These are phyloP conservation scores for Xyrichtys novacula DNA, from an alignment of 2,797 vertebrate genomes.

Conservation along the genomic window DNA sequence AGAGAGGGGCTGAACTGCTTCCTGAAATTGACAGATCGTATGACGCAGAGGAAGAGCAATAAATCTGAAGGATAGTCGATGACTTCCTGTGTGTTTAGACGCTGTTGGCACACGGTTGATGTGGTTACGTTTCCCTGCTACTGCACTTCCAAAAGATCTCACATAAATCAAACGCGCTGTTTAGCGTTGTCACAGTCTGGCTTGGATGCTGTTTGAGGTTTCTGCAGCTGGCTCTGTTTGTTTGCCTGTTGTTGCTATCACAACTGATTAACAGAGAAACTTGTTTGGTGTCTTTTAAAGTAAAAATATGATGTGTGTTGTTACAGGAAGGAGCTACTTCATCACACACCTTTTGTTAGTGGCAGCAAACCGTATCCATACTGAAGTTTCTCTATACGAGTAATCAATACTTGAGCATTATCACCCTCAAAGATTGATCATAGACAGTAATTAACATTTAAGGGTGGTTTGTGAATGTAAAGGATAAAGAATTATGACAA, in stretches of 20 bases:
- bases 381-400: no score
- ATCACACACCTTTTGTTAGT: background rate
- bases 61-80: conserved; percentile 39
- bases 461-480: background rate
- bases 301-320: background rate
- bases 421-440: no score
- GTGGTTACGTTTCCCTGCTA: background rate
- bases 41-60: conserved; percentile 41
- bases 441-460: background rate
- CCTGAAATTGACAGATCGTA: conserved; percentile 65
- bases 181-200: background rate
- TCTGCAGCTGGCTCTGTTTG: background rate
- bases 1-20: conserved; percentile 43
- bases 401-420: no score
- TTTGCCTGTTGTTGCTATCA: background rate
- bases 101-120: conserved; percentile 32
- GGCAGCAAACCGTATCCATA: background rate
- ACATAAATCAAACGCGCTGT: conserved; percentile 21
- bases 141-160: conserved; percentile 16
- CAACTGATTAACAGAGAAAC: background rate
- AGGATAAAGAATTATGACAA: background rate
- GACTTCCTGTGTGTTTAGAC: conserved; percentile 43
- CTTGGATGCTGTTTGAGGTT: background rate
- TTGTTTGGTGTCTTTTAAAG: background rate
- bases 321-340: background rate